Percentiles rank a stretch among this genome's conserved stretches.
phyloP scores from a whole-genome alignment of 1,140 invertebrate genomes.

The Maconellicoccus hirsutus region DNA sequence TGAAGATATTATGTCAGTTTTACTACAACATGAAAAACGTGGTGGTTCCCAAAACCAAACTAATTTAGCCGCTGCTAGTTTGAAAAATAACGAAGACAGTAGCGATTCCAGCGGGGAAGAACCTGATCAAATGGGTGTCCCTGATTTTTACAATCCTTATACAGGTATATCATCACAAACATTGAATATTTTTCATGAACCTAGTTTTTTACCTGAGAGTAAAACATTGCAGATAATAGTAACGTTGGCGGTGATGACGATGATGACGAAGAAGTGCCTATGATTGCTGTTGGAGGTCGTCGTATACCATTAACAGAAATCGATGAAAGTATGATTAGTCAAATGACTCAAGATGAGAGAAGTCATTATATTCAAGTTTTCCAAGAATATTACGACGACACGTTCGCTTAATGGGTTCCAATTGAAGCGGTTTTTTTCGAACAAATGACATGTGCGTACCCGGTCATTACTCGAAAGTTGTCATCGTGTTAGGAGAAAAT shows the following conservation, averaged over 20 bases:
- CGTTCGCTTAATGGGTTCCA: slow-evolving; percentile 51
- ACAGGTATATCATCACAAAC: neutral
- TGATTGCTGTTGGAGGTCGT: slow-evolving; percentile 67
- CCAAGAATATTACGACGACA: slow-evolving; percentile 79
- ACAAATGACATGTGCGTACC: too few relatives aligned
- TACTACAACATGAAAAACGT: slow-evolving; percentile 80
- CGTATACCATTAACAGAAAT: slow-evolving; percentile 67
- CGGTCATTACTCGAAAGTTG: too few relatives aligned
- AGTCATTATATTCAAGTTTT: slow-evolving; percentile 88
- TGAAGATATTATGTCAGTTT: slow-evolving; percentile 83
- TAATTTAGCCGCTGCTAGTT: slow-evolving; percentile 44
- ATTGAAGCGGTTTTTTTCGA: neutral
- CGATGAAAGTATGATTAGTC: slow-evolving; percentile 68
- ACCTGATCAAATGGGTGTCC: slow-evolving; percentile 13
- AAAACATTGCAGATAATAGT: neutral
- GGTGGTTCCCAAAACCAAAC: slow-evolving; percentile 33
- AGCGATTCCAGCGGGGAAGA: slow-evolving; percentile 67
- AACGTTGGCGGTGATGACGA: slow-evolving; percentile 56
- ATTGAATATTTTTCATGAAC: too few relatives aligned
- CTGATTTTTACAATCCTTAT: neutral
- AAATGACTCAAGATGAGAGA: slow-evolving; percentile 87
- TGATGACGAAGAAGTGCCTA: slow-evolving; percentile 70
- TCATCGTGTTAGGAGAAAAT: neutral
- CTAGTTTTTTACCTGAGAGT: neutral
- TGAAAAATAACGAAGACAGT: slow-evolving; percentile 48